Base-by-base conservation (phyloP, 2,888 invertebrate species). In the Amphimallon solstitiale region DNA sequence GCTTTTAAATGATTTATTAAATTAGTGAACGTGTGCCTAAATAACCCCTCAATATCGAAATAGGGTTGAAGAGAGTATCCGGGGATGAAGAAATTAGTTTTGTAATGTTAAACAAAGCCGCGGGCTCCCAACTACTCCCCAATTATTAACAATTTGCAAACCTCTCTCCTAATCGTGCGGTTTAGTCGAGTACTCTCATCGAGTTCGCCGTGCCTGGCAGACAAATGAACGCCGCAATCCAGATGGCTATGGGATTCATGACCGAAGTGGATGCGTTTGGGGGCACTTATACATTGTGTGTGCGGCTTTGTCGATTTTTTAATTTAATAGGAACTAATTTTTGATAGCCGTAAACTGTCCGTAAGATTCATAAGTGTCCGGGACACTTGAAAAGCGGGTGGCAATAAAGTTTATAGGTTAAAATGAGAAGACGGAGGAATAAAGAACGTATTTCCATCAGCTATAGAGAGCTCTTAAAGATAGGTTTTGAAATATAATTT, bases 81-180 rank as follows among this genome's bases (percentile, higher is more conserved):
- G 10, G 29, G 14, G 14, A 37, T 52, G 34, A 34, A 37, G 14
- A 37, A 37, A 35, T 52, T 29, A 34, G 52, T 52, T n/a, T 43
- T 59, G n/a, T 38, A 48, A 29, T 49, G 45, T 62, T 65, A 72
- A 70, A 72, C 71, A 71, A 72, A 71, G 68, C 69, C 56, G 45
- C 63, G 45, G 73, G 66, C 71, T 71, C 72, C 75, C 75, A 74
- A 73, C 17, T 43, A 43, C 76, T 76, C 76, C 78, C 78, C 78
- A 78, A 79, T 79, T 78, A 79, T 79, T 78, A 79, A 78, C 78
- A 78, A 78, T 78, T 77, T 77, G 74, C 71, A 73, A 75, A 75
- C 77, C 77, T 77, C 77, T 78, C 71, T 69, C 70, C 73, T 77
- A 77, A 77, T 74, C 73, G 77, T 75, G 62, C 76, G 77, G 76